Evolutionary conservation across 1,140 invertebrate species (phyloP), one percentile per base, ranked within the genome.

Genomic region (Plutomurus gul): DNA sequence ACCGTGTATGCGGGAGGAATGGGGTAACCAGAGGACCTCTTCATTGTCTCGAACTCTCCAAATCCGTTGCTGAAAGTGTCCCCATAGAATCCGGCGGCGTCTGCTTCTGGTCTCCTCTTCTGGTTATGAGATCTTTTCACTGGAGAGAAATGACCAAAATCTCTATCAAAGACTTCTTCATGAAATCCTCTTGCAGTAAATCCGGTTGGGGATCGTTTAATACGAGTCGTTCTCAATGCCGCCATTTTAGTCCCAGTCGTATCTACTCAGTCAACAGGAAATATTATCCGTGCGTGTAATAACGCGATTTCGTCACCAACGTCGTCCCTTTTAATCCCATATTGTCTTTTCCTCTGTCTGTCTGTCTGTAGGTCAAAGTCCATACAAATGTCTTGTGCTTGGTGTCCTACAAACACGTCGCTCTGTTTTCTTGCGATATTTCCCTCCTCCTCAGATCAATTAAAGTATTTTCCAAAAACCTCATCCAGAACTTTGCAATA

Each of bases 81-180:
- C n/a, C 85, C 85, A 79, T 85, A 84, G 75, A 85, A 85, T 33
- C 85, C 85, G 49, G 82, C 82, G 16, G 81, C 77, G 70, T 83
- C 84, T 6, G 77, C 77, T 46, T 83, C 81, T 18, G 81, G 83
- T 46, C 81, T 56, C 25, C 81, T 40, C 65, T 84, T 82, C 13
- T 65, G n/a, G n/a, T n/a, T n/a, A 37, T 78, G 77, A 13, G 60
- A 47, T 56, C 79, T 51, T 47, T 84, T 83, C n/a, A 82, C 82
- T 43, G 82, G 83, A 33, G 82, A 83, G 60, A 84, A 83, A 76
- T 81, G 82, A 33, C 81, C 80, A 81, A 83, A 84, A 71, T 82
- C 82, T 71, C 82, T 65, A 70, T 88, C 88, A 77, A 89, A 89
- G 36, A 88, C 86, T 10, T 87, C 87, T 80, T 88, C 87, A 71